Evolutionary conservation across 1,140 invertebrate species (phyloP), one percentile per base, ranked within the genome.

Genomic region (Sarcophaga bullata): DNA sequence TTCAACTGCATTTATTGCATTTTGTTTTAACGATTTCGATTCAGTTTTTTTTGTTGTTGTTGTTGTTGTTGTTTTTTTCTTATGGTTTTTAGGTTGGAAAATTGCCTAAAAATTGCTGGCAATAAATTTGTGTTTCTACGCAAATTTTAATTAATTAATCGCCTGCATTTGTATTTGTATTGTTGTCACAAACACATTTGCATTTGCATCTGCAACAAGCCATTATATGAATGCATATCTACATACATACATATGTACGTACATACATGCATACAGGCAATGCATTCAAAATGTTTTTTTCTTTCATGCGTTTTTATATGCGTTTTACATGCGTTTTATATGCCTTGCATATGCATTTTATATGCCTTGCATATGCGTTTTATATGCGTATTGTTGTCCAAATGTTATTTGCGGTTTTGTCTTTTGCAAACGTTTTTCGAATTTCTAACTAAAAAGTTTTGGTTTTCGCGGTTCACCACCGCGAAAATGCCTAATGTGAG

Each of bases 81-180:
- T 15, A n/a, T 68, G n/a, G 62, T 52, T 52, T 10, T 52, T 52
- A 9, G 17, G 7, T 68, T 68, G 62, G 47, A 78, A 78, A 78
- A 78, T 78, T 78, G 75, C 75, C 48, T 78, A 78, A 78, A n/a
- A 78, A 78, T 78, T 78, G 75, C 49, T 50, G 50, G 75, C 75
- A 19, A 78, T 78, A 78, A 78, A 78, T 78, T 78, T 78, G 13
- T 48, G 75, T 78, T 78, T 78, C 17, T 78, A 50, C 75, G 75
- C 75, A 78, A 78, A 78, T 78, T 78, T 78, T 78, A 78, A 78
- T 78, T 78, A 78, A 78, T 78, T 78, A 78, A 78, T 78, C 75
- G 49, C 62, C 4, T 37, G 25, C 25, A 37, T 37, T 37, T 37
- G 25, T 37, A 37, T 37, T 37, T 37, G 25, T 37, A 4, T 37